Base-by-base conservation (phyloP, 2,888 invertebrate species). In the Leptogaster cylindrica region DNA sequence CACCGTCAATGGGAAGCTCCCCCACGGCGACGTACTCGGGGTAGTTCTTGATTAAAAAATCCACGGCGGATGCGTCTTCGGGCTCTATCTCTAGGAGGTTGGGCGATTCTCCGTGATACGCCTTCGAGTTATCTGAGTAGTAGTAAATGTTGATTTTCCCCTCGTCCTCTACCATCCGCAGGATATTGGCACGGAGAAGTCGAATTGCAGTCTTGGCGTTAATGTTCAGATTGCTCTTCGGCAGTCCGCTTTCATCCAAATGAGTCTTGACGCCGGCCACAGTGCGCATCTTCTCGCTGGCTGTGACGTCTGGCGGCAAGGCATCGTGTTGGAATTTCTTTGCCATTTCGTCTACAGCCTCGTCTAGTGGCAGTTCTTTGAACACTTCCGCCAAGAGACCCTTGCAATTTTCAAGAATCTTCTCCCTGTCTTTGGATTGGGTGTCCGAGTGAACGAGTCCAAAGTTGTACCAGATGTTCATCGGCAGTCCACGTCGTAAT, bases 341-440 rank as follows among this genome's bases (percentile, higher is more conserved):
- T 2, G 90, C 92, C 84, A 97, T 84, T 80, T 91, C 88, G 81
- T 98, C 98, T 2, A 91, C 92, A 12, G 92, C 93, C 33, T 86
- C 84, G 79, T 97, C 82, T 12, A 89, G 81, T 33, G 89, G 86
- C 2, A 88, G 79, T 75, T 88, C 82, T 28, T 85, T 75, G 58
- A 87, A 80, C 48, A 91, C 76, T 73, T 84, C 86, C 14, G 81
- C 77, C 76, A 91, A 84, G 23, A 92, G 77, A 1, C 81, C 78
- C 55, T 82, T 79, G 0, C 89, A 77, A 65, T 85, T 82, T 4
- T 81, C 78, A 3, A 82, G 74, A 69, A 93, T 86, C 23, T 82
- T 76, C 6, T 76, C 74, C 67, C 86, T 83, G 5, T 82, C 77
- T 27, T 81, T 77, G 2, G 83, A 82, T 1, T 82, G 74, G 3